Base-by-base conservation (phyloP, 53 echinoderm and acorn worm genomes). In the Henricia sp. region DNA sequence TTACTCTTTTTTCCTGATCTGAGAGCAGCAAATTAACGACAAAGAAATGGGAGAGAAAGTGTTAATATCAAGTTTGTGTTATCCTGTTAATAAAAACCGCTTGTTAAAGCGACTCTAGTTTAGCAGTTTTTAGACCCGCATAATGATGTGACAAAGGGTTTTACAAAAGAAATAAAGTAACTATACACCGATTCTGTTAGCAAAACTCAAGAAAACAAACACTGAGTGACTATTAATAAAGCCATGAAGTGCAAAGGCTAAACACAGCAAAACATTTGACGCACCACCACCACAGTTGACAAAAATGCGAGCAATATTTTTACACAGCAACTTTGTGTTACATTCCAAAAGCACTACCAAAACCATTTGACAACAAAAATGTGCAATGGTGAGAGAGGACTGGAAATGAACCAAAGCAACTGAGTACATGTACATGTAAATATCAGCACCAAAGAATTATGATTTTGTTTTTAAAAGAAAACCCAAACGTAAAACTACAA, bases 1-100 rank as follows among this genome's bases (percentile, higher is more conserved):
- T 84, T 84, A 84, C 85, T 70, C 70, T 71, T 70, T 84, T 84
- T 84, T 38, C 71, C 70, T 70, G 85, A 84, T 84, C 71, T 71
- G 70, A 71, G 42, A 72, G 85, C 70, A 71, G 71, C 71, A 56
- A 55, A 36, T 77, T 58, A 62, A 83, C 25, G 64, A 63, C 44
- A 80, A 50, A 64, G 27, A 80, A 63, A 80, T n/a, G 48, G 80
- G 48, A 80, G 33, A 48, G 41, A 63, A 64, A 63, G 16, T 62
- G 80, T 80, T 80, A 80, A 76, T 70, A 46, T 12, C 12, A 8
- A 60, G 33, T 32, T 60, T 10, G 12, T 3, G 19, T 59, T 17
- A 77, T 9, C 26, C 77, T 14, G 44, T 20, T 40, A 24, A 27
- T 27, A n/a, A 24, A 3, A 53, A 72, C 19, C 38, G 35, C 9